Evolutionary conservation across 2,888 invertebrate species (phyloP), one percentile per base, ranked within the genome.

Genomic region (Tetramorium bicarinatum): DNA sequence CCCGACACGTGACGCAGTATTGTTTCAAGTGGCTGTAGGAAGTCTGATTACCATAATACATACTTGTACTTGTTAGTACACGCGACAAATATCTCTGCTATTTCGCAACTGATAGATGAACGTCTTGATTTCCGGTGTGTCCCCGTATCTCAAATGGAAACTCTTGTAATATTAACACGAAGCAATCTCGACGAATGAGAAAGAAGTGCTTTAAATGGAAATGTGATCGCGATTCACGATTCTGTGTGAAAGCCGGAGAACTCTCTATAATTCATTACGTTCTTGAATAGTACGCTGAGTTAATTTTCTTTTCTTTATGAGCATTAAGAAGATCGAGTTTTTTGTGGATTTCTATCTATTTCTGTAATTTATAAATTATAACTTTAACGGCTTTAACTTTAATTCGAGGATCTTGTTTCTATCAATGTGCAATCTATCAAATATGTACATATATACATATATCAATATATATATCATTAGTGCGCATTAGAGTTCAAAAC

Each of bases 11-110:
- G 59, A 66, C 54, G 77, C 29, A 25, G 69, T 71, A 79, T 79
- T 71, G 79, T 80, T 80, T 72, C 59, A 80, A 80, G 47, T 79
- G 59, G 38, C 18, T 67, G 79, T 77, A 77, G 83, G 79, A 83
- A 83, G 83, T 79, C 25, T 38, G 81, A 81, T 75, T 67, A 67
- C 52, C 83, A 79, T 76, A 76, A 66, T 80, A 80, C 59, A 8
- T 59, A 80, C 79, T 79, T 79, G 18, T 79, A 69, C 79, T 79
- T 67, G 79, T 79, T 71, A 56, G 56, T 59, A 80, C 25, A 49
- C 15, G 59, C 79, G 72, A 13, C 59, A 71, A 72, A 77, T 59
- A 47, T 80, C 59, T 69, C 77, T n/a, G 69, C 59, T 41, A 44
- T 72, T 72, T 72, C 72, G 25, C 72, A 71, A 79, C 34, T 67